Evolutionary conservation across 2,888 invertebrate species (phyloP).

Genomic region (Dyspetes luteomarginatus): DNA sequence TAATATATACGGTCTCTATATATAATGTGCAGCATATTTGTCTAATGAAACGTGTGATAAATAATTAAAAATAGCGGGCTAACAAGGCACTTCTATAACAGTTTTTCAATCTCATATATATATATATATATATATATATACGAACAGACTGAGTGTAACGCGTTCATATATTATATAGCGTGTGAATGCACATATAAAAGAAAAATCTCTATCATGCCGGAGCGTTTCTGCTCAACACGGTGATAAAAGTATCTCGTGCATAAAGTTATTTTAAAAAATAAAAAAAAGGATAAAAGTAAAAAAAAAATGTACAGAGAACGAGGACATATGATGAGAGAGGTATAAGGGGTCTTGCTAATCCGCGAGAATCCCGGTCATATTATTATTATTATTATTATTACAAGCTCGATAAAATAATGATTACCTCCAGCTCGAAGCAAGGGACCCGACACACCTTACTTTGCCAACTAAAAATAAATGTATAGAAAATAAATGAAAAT

Average conservation of each 20-base stretch:
- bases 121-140: neutral
- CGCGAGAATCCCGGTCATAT: conserved; percentile 9
- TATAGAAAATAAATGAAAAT: conserved; percentile 31
- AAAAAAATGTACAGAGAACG: conserved; percentile 19
- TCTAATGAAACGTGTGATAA: conserved; percentile 41
- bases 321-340: neutral
- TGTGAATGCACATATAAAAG: conserved; percentile 37
- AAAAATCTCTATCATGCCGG: conserved; percentile 25
- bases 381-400: conserved; percentile 30
- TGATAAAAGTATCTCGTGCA: conserved; percentile 68
- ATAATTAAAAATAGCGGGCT: conserved; percentile 56
- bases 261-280: conserved; percentile 62
- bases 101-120: conserved; percentile 32
- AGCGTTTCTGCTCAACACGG: conserved; percentile 61
- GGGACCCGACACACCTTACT: conserved; percentile 56
- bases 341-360: conserved; percentile 18
- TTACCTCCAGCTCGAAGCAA: conserved; percentile 58
- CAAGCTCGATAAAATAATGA: conserved; percentile 53
- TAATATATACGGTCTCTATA: conserved; percentile 11
- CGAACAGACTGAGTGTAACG: too few relatives aligned
- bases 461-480: conserved; percentile 62
- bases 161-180: conserved; percentile 7
- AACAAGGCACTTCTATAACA: conserved; percentile 33
- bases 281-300: conserved; percentile 35
- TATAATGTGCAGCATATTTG: conserved; percentile 17